A percentile compares a stretch with the other conserved stretches of the same genome.
These are phyloP conservation scores for Prochilodus magdalenae DNA, from an alignment of 2,113 vertebrate species.

Conservation along the genomic window DNA sequence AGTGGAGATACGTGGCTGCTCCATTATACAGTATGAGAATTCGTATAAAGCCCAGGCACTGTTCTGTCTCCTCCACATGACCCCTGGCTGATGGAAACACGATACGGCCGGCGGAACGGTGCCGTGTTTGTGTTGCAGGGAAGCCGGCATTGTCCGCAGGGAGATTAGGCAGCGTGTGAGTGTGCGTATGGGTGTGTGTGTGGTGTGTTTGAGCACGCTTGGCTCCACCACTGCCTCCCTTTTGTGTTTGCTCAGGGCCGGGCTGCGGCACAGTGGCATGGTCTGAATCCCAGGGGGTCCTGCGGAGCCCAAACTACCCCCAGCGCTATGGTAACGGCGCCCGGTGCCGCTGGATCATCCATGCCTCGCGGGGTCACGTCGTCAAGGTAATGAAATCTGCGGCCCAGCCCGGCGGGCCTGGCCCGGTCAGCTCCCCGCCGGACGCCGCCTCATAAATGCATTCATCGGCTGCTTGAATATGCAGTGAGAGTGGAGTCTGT, in stretches of 20 bases:
- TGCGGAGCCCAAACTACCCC: conserved; percentile 81
- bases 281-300: conserved; percentile 71
- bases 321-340: conserved; percentile 74
- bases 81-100: conserved; percentile 47
- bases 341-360: conserved; percentile 81
- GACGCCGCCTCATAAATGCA: conserved; percentile 50
- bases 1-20: too few relatives aligned
- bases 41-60: conserved; percentile 30
- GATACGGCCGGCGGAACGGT: conserved; percentile 18
- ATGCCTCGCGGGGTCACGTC: conserved; percentile 73
- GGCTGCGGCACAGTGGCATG: conserved; percentile 78
- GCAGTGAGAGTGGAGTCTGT: conserved; percentile 53
- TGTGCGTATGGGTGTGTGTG: neutral
- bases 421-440: conserved; percentile 10
- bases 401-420: conserved; percentile 5
- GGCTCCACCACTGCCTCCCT: conserved; percentile 38
- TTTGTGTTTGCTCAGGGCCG: conserved; percentile 69
- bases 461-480: conserved; percentile 49
- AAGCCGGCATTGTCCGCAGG: conserved; percentile 33
- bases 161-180: conserved; percentile 10
- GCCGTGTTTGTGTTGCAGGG: conserved; percentile 26
- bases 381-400: conserved; percentile 77
- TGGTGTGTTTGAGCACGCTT: conserved; percentile 6
- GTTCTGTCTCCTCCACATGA: conserved; percentile 37
- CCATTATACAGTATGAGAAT: conserved; percentile 3